Base-by-base conservation (phyloP, 2,888 invertebrate species). In the Ormyrus pomaceus region DNA sequence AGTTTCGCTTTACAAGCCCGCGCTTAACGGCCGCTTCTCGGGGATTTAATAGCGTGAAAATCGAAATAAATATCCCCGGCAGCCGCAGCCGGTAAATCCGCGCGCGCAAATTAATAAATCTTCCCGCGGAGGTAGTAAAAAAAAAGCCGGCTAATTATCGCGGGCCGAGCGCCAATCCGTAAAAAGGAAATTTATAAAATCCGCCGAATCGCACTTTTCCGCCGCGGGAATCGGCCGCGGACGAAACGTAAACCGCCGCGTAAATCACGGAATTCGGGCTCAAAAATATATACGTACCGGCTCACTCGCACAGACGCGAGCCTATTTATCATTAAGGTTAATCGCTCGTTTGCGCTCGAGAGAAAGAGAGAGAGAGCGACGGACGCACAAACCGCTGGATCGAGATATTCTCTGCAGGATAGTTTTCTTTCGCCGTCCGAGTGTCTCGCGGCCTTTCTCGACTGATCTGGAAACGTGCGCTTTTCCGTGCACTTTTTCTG, bases 251-350 rank as follows among this genome's bases (percentile, higher is more conserved):
- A 34, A 34, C 34, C 34, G 34, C 34, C 34, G 3, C 34, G 34
- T 34, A 34, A 34, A 34, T 34, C 34, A 34, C 34, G 34, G 34
- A 3, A 34, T 34, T 34, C 34, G 34, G 34, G 34, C 34, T 34
- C 34, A 34, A 34, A 34, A 34, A 34, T 34, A 34, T 34, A 34
- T 34, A 34, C 34, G 34, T 34, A 34, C 4, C 34, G 34, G 34
- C 34, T 34, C 34, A 34, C 34, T 34, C 10, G 48, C 48, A 7
- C 48, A 10, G 8, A 11, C 48, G 19, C 10, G 34, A 19, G 74
- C 65, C 13, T 51, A 59, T 74, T 74, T 74, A 74, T 74, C 74
- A 58, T 66, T 66, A 65, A 58, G 56, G 34, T 65, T 74, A 74
- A 74, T 74, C 74, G 58, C n/a, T 48, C 8, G 45, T 34, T 65